Conservation (phyloP, 2,888 invertebrate genomes). For the Odontomyia ornata region DNA sequence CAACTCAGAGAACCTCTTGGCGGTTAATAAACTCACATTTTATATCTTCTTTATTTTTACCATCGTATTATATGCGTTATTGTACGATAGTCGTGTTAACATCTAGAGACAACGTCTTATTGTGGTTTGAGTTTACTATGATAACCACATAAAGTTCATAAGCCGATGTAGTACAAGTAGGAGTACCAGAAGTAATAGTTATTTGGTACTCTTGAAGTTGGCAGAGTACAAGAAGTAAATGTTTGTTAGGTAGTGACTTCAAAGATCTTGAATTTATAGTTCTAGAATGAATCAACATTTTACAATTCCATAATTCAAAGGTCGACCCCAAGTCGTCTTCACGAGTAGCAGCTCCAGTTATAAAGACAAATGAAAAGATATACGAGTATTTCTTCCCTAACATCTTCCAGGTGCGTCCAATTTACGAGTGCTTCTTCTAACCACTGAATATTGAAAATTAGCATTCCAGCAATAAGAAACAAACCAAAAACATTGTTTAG, state of each 20-base stretch:
- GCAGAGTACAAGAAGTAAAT: no score
- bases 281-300: no score
- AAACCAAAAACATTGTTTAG: not conserved
- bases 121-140: conserved; percentile 8
- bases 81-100: conserved; percentile 12
- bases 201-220: no score
- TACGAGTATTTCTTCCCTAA: no score
- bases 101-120: not conserved
- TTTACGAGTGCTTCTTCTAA: not conserved
- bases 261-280: no score
- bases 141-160: conserved; percentile 21
- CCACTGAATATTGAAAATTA: not conserved
- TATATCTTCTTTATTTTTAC: not conserved
- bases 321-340: no score
- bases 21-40: conserved; percentile 29
- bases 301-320: no score
- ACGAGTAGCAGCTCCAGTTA: no score
- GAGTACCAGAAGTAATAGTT: no score
- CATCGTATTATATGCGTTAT: not conserved
- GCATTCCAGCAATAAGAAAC: not conserved
- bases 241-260: no score
- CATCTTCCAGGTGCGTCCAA: no score
- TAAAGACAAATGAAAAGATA: no score
- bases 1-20: not conserved
- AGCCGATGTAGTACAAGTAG: not conserved